Conservation (phyloP, 2,888 invertebrate genomes). For the Scrobipalpa atriplicella region DNA sequence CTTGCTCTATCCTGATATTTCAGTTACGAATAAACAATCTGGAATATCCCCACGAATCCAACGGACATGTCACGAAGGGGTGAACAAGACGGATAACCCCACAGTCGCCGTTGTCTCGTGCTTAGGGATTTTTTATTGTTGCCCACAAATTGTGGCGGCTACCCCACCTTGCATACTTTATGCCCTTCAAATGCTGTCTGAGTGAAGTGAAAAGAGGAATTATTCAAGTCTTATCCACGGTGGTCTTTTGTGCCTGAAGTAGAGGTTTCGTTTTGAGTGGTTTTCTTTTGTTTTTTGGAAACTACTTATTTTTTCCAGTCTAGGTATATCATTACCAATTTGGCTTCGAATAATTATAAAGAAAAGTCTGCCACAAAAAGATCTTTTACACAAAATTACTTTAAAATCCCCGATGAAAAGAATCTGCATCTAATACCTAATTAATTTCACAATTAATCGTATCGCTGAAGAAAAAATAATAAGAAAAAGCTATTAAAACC, state of each 20-base stretch:
- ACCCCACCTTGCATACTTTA: constrained; percentile 75
- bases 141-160: constrained; percentile 71
- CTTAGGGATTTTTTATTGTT: constrained; percentile 83
- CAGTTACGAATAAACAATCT: too few relatives aligned
- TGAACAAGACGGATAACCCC: constrained; percentile 78
- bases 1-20: too few relatives aligned
- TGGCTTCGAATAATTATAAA: not conserved
- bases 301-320: too few relatives aligned
- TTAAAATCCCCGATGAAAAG: constrained; percentile 30
- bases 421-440: constrained; percentile 49
- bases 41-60: constrained; percentile 51
- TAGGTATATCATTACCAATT: too few relatives aligned
- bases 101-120: constrained; percentile 70
- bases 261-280: constrained; percentile 14
- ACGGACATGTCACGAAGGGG: constrained; percentile 59
- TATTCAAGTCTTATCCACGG: constrained; percentile 17
- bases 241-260: constrained; percentile 9
- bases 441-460: constrained; percentile 56
- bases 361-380: not conserved
- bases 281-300: not conserved
- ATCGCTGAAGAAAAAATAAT: constrained; percentile 36
- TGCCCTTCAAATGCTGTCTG: constrained; percentile 46
- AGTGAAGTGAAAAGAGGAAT: constrained; percentile 23
- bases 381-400: not conserved
- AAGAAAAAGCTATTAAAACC: constrained; percentile 40